phyloP scores from a whole-genome alignment of 2,888 invertebrate genomes.

The Cantharis nigra region DNA sequence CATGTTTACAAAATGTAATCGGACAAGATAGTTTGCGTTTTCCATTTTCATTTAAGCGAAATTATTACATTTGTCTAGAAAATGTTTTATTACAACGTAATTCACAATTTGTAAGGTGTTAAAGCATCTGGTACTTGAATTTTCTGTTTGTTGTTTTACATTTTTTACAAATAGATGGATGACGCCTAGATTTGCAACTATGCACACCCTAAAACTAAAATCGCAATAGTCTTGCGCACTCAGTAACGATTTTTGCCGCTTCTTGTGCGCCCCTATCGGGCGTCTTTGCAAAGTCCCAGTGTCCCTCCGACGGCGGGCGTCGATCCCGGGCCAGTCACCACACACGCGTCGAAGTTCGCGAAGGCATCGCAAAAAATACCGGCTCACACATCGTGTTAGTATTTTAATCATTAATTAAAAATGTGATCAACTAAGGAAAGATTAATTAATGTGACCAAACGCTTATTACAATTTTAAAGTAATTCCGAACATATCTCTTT shows the following conservation, averaged over 20 bases:
- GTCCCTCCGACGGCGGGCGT: conserved; percentile 53
- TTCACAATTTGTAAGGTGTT: not conserved
- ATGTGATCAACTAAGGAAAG: not conserved
- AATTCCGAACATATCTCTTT: not conserved
- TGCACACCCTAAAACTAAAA: conserved; percentile 30
- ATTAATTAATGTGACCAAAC: conserved; percentile 5
- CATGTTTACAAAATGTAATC: not conserved
- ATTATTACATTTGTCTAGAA: not conserved
- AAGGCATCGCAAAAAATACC: conserved; percentile 30
- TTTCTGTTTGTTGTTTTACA: not conserved
- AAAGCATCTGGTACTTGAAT: not conserved
- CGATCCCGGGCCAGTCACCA: conserved; percentile 50
- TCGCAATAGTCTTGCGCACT: conserved; percentile 48
- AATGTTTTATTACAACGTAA: not conserved
- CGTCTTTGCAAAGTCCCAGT: conserved; percentile 46
- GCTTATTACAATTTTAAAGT: not conserved
- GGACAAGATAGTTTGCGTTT: not conserved
- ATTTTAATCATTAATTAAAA: conserved; percentile 6
- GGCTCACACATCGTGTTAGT: conserved; percentile 21
- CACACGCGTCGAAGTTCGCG: conserved; percentile 49
- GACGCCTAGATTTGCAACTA: conserved; percentile 19
- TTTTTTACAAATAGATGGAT: conserved; percentile 14
- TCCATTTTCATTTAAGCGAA: not conserved
- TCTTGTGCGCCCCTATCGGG: conserved; percentile 45
- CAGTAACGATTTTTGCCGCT: conserved; percentile 55